A percentile compares a stretch with the other conserved stretches of the same genome.
Evolutionary conservation across 1,140 invertebrate genomes (phyloP).

Genomic region (Drosophila erecta): DNA sequence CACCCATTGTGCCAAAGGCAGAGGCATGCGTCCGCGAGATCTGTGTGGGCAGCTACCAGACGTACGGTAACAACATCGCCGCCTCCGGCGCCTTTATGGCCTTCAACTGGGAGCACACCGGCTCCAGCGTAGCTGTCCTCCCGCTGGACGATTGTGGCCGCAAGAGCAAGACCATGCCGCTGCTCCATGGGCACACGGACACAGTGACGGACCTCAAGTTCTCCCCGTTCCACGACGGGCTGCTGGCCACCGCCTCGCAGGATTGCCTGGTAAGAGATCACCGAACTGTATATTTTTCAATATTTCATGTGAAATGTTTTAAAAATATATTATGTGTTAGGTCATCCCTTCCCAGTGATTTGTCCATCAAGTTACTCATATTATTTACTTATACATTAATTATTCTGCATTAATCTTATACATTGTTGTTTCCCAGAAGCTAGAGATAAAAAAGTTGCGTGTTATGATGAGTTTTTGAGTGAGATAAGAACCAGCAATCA

Average conservation of each 20-base stretch:
- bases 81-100: constrained; percentile 96
- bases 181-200: constrained; percentile 93
- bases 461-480: too few relatives aligned
- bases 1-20: constrained; percentile 95
- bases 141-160: constrained; percentile 94
- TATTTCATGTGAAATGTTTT: too few relatives aligned
- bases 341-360: too few relatives aligned
- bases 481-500: too few relatives aligned
- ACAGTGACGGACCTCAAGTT: constrained; percentile 98
- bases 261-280: constrained; percentile 89
- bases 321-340: too few relatives aligned
- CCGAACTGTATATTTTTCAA: too few relatives aligned
- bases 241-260: constrained; percentile 95
- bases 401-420: too few relatives aligned
- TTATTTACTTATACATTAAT: background rate
- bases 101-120: constrained; percentile 95
- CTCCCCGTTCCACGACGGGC: constrained; percentile 96
- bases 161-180: constrained; percentile 93
- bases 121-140: constrained; percentile 94
- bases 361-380: background rate
- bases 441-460: too few relatives aligned
- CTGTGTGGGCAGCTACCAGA: constrained; percentile 94
- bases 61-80: constrained; percentile 96
- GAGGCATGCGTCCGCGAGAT: constrained; percentile 96
- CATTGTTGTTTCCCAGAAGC: too few relatives aligned